Conservation (phyloP, 2,888 invertebrate genomes). For the Platycheirus rosarum region DNA sequence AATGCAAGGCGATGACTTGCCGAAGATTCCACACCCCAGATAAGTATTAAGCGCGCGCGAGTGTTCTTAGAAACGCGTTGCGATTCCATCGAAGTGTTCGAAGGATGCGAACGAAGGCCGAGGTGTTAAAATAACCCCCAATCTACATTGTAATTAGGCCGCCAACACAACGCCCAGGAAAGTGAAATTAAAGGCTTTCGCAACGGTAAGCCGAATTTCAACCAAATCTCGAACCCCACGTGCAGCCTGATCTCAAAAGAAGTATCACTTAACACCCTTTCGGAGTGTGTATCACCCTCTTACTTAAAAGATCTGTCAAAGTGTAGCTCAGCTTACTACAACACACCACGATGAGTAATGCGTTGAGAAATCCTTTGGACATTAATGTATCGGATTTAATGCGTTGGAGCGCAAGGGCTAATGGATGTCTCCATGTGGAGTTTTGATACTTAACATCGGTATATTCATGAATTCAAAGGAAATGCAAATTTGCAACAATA, state of each 20-base stretch:
- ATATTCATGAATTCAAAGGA: conserved; percentile 28
- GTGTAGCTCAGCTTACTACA: conserved; percentile 14
- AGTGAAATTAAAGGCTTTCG: conserved; percentile 63
- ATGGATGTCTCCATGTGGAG: conserved; percentile 50
- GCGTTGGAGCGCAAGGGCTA: conserved; percentile 35
- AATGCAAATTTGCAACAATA: conserved; percentile 59
- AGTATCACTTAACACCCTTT: conserved; percentile 67
- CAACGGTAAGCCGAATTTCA: conserved; percentile 38
- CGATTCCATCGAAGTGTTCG: conserved; percentile 26
- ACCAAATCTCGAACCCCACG: conserved; percentile 20
- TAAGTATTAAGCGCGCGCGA: conserved; percentile 68
- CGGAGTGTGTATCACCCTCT: conserved; percentile 9
- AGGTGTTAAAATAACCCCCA: conserved; percentile 83
- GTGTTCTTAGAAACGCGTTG: conserved; percentile 56
- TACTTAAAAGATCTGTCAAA: conserved; percentile 58
- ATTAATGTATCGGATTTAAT: conserved; percentile 55
- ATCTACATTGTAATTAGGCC: conserved; percentile 82
- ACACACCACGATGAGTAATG: conserved; percentile 59
- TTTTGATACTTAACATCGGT: not conserved
- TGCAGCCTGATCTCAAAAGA: conserved; percentile 31
- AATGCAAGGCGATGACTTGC: conserved; percentile 72
- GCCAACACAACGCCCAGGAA: conserved; percentile 71
- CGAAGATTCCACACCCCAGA: conserved; percentile 60
- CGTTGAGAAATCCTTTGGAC: conserved; percentile 60
- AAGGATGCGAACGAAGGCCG: conserved; percentile 76